These are phyloP conservation scores for Gymnorhina tibicen DNA, from an alignment of 2,113 vertebrate genomes.

Conservation along the genomic window DNA sequence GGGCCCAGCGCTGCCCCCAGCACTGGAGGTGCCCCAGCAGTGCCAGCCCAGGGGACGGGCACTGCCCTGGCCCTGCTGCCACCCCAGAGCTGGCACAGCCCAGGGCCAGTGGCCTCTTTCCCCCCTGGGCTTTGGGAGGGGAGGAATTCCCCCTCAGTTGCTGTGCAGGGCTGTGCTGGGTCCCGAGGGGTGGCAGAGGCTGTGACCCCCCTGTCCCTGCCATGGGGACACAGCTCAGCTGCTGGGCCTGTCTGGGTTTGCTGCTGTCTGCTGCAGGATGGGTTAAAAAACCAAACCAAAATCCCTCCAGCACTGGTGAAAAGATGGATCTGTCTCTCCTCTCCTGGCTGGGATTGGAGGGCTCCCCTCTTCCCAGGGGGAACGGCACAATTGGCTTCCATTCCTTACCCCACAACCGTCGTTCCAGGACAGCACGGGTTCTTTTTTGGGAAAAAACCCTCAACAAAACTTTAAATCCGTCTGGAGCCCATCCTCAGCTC, in stretches of 20 bases:
- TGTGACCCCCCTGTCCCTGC: neutral
- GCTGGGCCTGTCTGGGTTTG: neutral
- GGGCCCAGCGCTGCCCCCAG: neutral
- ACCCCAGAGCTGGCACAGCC: neutral
- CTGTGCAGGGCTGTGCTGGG: neutral
- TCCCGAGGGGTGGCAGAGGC: fast-evolving
- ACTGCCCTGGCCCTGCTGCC: neutral
- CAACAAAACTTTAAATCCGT: fast-evolving
- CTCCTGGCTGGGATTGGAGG: neutral
- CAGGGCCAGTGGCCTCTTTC: neutral
- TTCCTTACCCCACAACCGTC: neutral
- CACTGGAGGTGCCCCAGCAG: neutral
- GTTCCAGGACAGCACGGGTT: fast-evolving
- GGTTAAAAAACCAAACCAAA: neutral
- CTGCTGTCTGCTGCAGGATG: neutral
- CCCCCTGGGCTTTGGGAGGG: neutral
- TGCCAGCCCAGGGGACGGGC: neutral
- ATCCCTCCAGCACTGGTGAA: fast-evolving
- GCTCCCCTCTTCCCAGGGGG: neutral
- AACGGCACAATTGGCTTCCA: fast-evolving
- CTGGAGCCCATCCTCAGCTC: neutral
- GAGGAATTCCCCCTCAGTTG: fast-evolving
- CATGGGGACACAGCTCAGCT: fast-evolving
- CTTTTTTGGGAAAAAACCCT: fast-evolving
- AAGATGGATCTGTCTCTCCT: fast-evolving